These are phyloP conservation scores for Augochlora pura DNA, from an alignment of 1,140 invertebrate species.

Conservation along the genomic window DNA sequence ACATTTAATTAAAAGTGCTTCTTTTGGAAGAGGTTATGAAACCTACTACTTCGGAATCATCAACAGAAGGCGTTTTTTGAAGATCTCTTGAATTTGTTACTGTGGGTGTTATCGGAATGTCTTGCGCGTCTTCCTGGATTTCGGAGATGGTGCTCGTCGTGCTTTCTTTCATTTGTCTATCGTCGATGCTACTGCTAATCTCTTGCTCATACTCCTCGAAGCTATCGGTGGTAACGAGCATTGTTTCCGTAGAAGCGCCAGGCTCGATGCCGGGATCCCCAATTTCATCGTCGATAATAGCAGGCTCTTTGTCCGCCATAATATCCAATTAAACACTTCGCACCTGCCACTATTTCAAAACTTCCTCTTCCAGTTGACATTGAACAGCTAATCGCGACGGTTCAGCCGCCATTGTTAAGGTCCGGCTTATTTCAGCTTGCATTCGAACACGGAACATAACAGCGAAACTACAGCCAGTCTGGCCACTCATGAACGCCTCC, in stretches of 20 bases:
- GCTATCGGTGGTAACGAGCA: slow-evolving; percentile 85
- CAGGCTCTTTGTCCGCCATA: slow-evolving; percentile 69
- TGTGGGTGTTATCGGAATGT: slow-evolving; percentile 64
- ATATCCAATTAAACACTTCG: slow-evolving; percentile 26
- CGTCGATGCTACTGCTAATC: slow-evolving; percentile 83
- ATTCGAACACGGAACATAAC: no score
- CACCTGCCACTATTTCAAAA: slow-evolving; percentile 33
- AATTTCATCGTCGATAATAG: slow-evolving; percentile 67
- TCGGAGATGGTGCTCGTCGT: slow-evolving; percentile 81
- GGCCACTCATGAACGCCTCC: no score
- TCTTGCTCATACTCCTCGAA: slow-evolving; percentile 86
- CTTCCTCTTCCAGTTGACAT: slow-evolving; percentile 45
- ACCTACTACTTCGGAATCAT: slow-evolving; percentile 71
- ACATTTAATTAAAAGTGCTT: background rate
- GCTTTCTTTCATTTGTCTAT: slow-evolving; percentile 76
- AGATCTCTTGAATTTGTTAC: slow-evolving; percentile 47
- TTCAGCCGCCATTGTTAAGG: slow-evolving; percentile 50
- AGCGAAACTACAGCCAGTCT: no score
- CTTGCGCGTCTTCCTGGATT: slow-evolving; percentile 81
- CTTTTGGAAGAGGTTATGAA: slow-evolving; percentile 31
- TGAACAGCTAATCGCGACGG: slow-evolving; percentile 46
- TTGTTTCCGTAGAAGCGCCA: slow-evolving; percentile 83
- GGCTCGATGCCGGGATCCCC: slow-evolving; percentile 79
- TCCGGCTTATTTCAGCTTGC: slow-evolving; percentile 15
- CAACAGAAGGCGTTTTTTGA: slow-evolving; percentile 60